Conservation (phyloP, 2,888 invertebrate genomes). For the Melipona beecheii region DNA sequence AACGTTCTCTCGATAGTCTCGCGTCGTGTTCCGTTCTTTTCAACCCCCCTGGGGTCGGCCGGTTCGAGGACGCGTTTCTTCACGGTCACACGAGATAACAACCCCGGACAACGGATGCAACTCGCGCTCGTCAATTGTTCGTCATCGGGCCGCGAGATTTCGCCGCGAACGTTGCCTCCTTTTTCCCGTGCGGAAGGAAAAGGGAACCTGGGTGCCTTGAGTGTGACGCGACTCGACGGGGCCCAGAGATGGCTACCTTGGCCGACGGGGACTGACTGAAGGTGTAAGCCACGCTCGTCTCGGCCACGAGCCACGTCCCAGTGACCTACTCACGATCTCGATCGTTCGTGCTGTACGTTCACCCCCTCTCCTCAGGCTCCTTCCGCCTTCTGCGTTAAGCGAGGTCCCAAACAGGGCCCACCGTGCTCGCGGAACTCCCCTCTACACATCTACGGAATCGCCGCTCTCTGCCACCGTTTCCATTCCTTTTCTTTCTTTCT, state of each 20-base stretch:
- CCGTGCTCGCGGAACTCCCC: slow-evolving; percentile 43
- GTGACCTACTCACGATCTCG: slow-evolving; percentile 82
- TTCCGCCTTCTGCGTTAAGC: slow-evolving; percentile 50
- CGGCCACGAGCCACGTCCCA: slow-evolving; percentile 82
- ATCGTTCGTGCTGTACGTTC: slow-evolving; percentile 71
- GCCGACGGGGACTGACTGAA: slow-evolving; percentile 83
- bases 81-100: slow-evolving; percentile 50
- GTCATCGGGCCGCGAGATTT: slow-evolving; percentile 69
- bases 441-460: background rate
- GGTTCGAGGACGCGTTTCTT: background rate
- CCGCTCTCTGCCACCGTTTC: slow-evolving; percentile 52
- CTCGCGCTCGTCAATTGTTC: slow-evolving; percentile 68
- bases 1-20: background rate
- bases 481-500: slow-evolving; percentile 36
- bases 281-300: slow-evolving; percentile 81
- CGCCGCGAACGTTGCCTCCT: slow-evolving; percentile 22
- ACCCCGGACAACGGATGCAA: slow-evolving; percentile 42
- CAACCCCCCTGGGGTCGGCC: slow-evolving; percentile 11
- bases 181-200: slow-evolving; percentile 14
- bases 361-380: slow-evolving; percentile 57
- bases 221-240: slow-evolving; percentile 67
- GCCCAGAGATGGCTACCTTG: slow-evolving; percentile 81
- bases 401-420: slow-evolving; percentile 69
- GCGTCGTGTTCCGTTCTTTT: background rate
- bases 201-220: slow-evolving; percentile 9